Percentiles rank a stretch among this genome's conserved stretches.
Evolutionary conservation across 2,888 invertebrate species (phyloP).

Genomic region (Drosophila engyochracea): DNA sequence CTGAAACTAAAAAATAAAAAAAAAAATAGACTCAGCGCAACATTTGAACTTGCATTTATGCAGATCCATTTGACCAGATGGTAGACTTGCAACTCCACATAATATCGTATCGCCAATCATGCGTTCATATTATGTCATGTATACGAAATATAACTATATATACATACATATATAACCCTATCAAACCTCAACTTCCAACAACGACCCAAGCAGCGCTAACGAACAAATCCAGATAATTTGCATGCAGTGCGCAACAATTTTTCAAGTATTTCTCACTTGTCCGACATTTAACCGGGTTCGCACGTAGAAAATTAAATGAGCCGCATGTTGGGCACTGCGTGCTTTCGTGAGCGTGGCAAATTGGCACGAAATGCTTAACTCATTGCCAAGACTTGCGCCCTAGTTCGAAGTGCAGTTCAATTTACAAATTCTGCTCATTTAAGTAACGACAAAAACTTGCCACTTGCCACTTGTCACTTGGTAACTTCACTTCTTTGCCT

Average conservation of each 20-base stretch:
- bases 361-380: conserved; percentile 58
- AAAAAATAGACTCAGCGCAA: conserved; percentile 48
- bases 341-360: conserved; percentile 52
- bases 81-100: conserved; percentile 85
- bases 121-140: conserved; percentile 83
- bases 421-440: conserved; percentile 65
- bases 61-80: conserved; percentile 84
- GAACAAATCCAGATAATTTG: conserved; percentile 53
- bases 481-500: conserved; percentile 35
- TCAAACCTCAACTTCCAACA: conserved; percentile 28
- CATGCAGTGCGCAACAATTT: conserved; percentile 55
- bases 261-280: conserved; percentile 27
- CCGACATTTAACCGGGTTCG: conserved; percentile 38
- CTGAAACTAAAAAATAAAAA: conserved; percentile 48
- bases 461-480: conserved; percentile 49
- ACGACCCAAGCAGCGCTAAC: conserved; percentile 16
- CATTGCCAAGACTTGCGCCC: conserved; percentile 21
- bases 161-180: conserved; percentile 36
- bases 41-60: conserved; percentile 83
- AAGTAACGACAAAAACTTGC: conserved; percentile 57
- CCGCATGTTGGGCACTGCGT: conserved; percentile 24
- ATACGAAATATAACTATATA: conserved; percentile 21
- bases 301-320: conserved; percentile 74
- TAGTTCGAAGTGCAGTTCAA: conserved; percentile 52
- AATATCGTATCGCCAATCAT: conserved; percentile 83